Evolutionary conservation across 2,113 vertebrate species (phyloP).

Genomic region (Pseudolaguvia tuberculata): DNA sequence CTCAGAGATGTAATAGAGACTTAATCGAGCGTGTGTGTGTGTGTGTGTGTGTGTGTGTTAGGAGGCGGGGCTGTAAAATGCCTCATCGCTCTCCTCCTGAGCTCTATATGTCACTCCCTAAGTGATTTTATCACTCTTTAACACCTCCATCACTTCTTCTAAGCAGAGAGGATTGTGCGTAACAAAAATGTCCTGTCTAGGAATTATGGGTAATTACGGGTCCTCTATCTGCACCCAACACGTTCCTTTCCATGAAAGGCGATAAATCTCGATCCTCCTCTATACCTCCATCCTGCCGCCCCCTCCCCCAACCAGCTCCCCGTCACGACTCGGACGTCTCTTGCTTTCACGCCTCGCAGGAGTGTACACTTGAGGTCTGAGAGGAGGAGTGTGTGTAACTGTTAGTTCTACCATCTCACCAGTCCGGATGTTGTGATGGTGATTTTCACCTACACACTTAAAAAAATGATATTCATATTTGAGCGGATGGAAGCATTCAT

Average conservation of each 20-base stretch:
- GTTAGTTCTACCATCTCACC: background rate
- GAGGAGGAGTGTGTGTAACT: background rate
- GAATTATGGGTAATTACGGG: background rate
- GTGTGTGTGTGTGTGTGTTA: background rate
- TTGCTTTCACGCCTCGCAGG: background rate
- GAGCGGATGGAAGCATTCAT: background rate
- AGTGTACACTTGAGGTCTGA: background rate
- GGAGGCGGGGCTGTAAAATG: background rate
- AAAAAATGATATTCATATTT: background rate
- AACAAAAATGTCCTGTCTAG: background rate
- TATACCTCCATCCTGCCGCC: background rate
- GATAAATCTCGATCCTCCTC: background rate
- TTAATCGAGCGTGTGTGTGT: constrained; percentile 22
- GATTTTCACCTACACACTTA: background rate
- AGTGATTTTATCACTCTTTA: background rate
- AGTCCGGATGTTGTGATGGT: background rate
- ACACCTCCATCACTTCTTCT: background rate
- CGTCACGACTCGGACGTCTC: constrained; percentile 3
- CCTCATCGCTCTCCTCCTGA: background rate
- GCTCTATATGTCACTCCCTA: background rate
- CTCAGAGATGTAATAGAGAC: constrained; percentile 29
- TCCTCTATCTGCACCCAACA: background rate
- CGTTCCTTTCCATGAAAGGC: background rate
- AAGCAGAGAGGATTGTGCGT: constrained; percentile 9
- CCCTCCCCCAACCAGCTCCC: background rate